A percentile compares a stretch with the other conserved stretches of the same genome.
phyloP scores from a whole-genome alignment of 2,113 vertebrate species.

The Eretmochelys imbricata region DNA sequence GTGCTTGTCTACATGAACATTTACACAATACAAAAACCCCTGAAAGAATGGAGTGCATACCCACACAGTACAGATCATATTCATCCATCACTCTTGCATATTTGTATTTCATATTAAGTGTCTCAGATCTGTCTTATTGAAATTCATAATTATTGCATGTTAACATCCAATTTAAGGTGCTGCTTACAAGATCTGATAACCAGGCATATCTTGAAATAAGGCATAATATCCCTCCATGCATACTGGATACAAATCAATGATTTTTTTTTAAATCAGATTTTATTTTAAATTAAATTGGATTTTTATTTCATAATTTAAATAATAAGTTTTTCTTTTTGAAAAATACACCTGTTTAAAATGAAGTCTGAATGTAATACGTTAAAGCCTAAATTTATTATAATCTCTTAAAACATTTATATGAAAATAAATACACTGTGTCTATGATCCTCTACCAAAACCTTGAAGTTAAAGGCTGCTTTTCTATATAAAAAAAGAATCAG shows the following conservation, averaged over 20 bases:
- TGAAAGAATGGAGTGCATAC: rapidly evolving
- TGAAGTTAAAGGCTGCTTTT: not conserved
- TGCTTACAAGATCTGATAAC: not conserved
- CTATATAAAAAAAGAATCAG: not conserved
- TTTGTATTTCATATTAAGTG: not conserved
- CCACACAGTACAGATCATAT: not conserved
- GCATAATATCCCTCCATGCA: not conserved
- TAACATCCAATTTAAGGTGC: not conserved
- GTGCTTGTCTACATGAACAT: not conserved
- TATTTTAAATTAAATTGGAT: not conserved
- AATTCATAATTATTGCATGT: not conserved
- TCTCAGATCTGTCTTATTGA: not conserved
- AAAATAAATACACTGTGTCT: not conserved
- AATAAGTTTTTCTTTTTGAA: not conserved
- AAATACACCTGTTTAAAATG: not conserved
- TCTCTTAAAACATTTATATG: not conserved
- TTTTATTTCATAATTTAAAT: not conserved
- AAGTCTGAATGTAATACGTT: not conserved
- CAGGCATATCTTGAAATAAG: not conserved
- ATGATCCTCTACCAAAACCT: not conserved
- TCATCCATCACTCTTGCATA: no score
- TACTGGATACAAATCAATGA: not conserved
- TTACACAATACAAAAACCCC: not conserved
- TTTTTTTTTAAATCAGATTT: not conserved
- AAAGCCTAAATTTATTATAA: not conserved